These are phyloP conservation scores for Prolemur simus DNA, from an alignment of 2,113 vertebrate genomes.

Conservation along the genomic window DNA sequence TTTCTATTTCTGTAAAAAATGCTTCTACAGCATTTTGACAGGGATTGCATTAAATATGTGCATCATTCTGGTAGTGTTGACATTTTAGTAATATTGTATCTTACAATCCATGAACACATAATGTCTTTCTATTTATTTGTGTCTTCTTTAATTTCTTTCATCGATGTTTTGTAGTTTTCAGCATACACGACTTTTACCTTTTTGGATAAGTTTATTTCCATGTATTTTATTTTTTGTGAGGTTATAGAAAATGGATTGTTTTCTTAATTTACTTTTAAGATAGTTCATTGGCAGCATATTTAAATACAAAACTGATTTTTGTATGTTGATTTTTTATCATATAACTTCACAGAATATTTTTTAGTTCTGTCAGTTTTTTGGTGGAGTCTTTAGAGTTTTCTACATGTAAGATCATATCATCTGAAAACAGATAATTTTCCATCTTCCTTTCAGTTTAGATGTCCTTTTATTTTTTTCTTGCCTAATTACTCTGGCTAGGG, in stretches of 20 bases:
- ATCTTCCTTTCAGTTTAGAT: background rate
- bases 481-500: background rate
- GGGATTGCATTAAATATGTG: background rate
- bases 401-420: background rate
- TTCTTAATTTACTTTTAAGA: background rate
- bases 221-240: background rate
- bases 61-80: background rate
- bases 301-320: background rate
- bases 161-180: background rate
- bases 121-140: background rate
- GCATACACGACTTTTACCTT: background rate
- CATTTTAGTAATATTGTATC: background rate
- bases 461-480: background rate
- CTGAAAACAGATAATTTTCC: background rate
- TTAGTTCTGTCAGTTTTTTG: background rate
- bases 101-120: background rate
- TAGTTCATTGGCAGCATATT: background rate
- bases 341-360: background rate
- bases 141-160: background rate
- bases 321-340: background rate
- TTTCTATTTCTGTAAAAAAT: background rate
- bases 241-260: background rate
- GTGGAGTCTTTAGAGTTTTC: background rate
- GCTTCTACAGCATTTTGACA: background rate
- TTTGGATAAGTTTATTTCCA: background rate